A percentile compares a stretch with the other conserved stretches of the same genome.
Conservation (phyloP, 2,113 vertebrate genomes). For the Procavia capensis region DNA sequence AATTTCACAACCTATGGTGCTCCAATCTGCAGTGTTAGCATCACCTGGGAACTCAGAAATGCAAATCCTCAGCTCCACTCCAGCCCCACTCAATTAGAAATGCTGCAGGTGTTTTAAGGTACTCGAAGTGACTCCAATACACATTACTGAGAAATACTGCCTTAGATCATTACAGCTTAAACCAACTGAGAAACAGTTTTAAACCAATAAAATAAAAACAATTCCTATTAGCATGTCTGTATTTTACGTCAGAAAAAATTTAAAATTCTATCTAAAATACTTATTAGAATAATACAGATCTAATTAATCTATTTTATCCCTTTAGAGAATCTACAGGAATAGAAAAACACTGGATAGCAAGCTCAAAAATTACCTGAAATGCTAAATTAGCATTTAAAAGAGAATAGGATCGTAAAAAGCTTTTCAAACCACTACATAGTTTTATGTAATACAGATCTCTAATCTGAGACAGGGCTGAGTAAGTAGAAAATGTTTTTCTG, state of each 20-base stretch:
- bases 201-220: not conserved
- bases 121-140: not conserved
- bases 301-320: not conserved
- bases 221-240: not conserved
- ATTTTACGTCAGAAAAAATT: not conserved
- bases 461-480: not conserved
- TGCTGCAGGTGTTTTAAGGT: not conserved
- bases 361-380: constrained; percentile 4
- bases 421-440: not conserved
- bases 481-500: not conserved
- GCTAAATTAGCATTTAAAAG: not conserved
- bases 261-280: not conserved
- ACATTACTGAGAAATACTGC: not conserved
- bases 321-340: not conserved
- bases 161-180: not conserved
- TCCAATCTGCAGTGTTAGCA: not conserved
- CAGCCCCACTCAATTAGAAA: not conserved
- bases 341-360: not conserved
- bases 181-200: not conserved
- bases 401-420: not conserved
- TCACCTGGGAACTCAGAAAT: not conserved
- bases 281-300: not conserved
- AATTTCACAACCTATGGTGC: not conserved
- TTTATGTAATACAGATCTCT: not conserved
- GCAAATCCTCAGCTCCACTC: not conserved